Base-by-base conservation (phyloP, 2,113 vertebrate species). In the Carollia perspicillata region DNA sequence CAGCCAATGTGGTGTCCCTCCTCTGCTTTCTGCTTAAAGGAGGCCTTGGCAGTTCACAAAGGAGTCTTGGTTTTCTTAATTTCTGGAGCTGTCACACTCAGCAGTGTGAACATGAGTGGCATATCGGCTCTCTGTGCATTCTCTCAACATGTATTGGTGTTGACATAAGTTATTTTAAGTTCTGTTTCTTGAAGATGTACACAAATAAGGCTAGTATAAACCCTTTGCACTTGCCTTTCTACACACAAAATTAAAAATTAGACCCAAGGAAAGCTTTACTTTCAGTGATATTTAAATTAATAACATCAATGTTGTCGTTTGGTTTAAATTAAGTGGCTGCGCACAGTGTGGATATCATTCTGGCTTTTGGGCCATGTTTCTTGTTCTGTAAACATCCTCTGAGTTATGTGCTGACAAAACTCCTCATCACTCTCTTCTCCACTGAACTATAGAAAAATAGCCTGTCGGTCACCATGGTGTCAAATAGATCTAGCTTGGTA, bases 1-100 rank as follows among this genome's bases (percentile, higher is more conserved):
- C 10, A 4, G 0, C 22, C 20, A 11, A 0, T 2, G 0, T 0
- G 33, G 23, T 7, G 63, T 7, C 44, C 63, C 3, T 26, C 23
- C 26, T 8, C 63, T 35, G 28, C 35, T 78, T 37, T 65, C 66
- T 71, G 37, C 69, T n/a, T 4, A 20, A 9, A 22, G 2, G 35
- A 58, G 40, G 5, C 0, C 33, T 28, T 3, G 2, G n/a, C 7
- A 28, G 0, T 13, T 69, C 28, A 30, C 47, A 5, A 22, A 5
- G 22, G 49, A n/a, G n/a, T 44, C 30, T n/a, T 8, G 18, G 13
- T 0, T 37, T 51, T 44, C 51, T 44, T 20, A 0, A 35, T 72
- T 44, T 18, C 22, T 40, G 28, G 37, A 10, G 13, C 5, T 37
- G 3, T 44, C 58, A 9, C 14, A 7, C 12, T 0, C 11, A 28